Conservation (phyloP, 2,113 vertebrate species). For the Oceanodroma tethys region DNA sequence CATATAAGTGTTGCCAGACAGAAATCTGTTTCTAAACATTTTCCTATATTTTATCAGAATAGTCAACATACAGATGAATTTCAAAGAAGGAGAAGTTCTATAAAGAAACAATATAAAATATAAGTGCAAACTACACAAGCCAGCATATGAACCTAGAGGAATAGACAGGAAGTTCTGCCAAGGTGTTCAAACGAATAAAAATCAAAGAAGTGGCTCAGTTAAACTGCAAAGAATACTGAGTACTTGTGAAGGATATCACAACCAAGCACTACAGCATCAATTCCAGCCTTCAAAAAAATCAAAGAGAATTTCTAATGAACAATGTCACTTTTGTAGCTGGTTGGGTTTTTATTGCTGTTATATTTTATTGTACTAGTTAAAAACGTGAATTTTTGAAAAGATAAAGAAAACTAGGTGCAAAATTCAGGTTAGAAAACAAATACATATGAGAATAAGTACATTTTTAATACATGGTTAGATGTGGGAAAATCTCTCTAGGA, state of each 20-base stretch:
- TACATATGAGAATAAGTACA: background rate
- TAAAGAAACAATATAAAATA: background rate
- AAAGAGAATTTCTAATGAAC: conserved; percentile 42
- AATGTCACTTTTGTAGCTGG: background rate
- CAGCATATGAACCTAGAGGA: background rate
- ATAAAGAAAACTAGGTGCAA: background rate
- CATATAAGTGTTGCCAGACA: background rate
- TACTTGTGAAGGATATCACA: background rate
- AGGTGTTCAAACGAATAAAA: conserved; percentile 27
- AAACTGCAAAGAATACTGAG: conserved; percentile 2
- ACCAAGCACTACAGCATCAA: background rate
- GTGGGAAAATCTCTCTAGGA: background rate
- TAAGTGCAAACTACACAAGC: background rate
- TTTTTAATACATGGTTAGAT: background rate
- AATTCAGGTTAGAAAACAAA: background rate
- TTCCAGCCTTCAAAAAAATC: background rate
- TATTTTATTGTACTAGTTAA: background rate
- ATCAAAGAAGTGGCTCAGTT: conserved; percentile 2
- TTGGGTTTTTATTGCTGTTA: background rate
- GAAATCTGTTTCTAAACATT: background rate
- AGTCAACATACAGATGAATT: background rate
- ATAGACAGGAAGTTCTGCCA: background rate
- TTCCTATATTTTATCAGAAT: background rate
- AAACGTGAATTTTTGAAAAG: background rate
- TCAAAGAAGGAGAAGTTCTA: background rate